Evolutionary conservation across 1,140 invertebrate genomes (phyloP).

Genomic region (Tetramorium alpestre): DNA sequence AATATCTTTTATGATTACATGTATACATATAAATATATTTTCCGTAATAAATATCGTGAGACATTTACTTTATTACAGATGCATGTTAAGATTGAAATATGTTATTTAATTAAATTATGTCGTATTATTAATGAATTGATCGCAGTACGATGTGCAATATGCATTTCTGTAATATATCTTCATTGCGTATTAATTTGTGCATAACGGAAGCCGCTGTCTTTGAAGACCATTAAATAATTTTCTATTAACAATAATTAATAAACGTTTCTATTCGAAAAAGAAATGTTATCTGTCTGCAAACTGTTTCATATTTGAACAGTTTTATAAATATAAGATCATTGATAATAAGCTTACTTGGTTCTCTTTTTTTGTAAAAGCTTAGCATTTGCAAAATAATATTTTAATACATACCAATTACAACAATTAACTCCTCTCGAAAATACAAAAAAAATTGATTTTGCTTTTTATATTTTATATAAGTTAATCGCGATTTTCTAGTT

Average conservation of each 20-base stretch:
- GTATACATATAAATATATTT: not conserved
- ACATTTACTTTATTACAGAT: not conserved
- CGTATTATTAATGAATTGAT: not conserved
- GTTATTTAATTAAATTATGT: not conserved
- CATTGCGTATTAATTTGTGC: not conserved
- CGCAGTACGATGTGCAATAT: not conserved
- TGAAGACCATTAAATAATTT: not conserved
- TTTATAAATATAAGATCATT: conserved; percentile 10
- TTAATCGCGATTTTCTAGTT: not conserved
- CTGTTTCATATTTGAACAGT: conserved; percentile 19
- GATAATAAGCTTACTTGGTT: not conserved
- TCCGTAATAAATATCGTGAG: not conserved
- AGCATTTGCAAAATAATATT: not conserved
- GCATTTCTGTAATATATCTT: not conserved
- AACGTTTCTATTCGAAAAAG: conserved; percentile 1
- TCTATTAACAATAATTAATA: not conserved
- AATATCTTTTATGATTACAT: not conserved
- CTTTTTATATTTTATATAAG: not conserved
- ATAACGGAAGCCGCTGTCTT: not conserved
- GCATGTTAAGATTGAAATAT: not conserved
- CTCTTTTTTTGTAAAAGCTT: not conserved
- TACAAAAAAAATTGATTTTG: not conserved
- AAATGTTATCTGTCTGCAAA: conserved; percentile 17
- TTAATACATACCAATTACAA: not conserved
- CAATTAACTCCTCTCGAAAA: not conserved